Percentiles rank a stretch among this genome's conserved stretches.
Conservation (phyloP, 2,888 invertebrate species). For the Sussaba pulchella region DNA sequence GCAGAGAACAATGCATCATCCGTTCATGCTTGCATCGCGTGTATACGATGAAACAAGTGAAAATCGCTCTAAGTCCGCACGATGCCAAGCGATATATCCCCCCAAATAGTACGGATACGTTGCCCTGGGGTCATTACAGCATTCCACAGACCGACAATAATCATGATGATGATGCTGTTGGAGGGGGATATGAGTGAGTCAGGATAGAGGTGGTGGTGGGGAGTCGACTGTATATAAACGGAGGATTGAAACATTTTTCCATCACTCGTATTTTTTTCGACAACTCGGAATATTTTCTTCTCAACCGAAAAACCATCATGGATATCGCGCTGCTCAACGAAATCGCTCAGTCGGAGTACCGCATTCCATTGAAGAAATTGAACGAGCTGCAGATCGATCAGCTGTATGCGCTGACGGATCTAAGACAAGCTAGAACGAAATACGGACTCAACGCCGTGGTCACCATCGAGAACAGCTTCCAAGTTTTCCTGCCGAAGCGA, state of each 20-base stretch:
- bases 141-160: too few species aligned
- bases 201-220: not conserved
- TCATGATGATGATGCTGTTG: too few species aligned
- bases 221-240: not conserved
- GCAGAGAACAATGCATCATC: too few species aligned
- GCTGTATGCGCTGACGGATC: conserved; percentile 10
- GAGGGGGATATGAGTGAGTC: too few species aligned
- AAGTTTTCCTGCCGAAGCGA: conserved; percentile 39
- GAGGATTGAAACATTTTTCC: too few species aligned
- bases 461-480: conserved; percentile 5
- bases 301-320: conserved; percentile 6
- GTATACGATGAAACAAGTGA: too few species aligned
- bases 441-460: conserved; percentile 21
- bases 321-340: conserved; percentile 39
- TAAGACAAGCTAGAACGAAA: conserved; percentile 38
- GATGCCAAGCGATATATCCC: too few species aligned
- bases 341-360: conserved; percentile 43
- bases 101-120: too few species aligned
- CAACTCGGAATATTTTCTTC: not conserved
- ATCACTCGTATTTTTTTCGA: not conserved
- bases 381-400: conserved; percentile 5
- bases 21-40: too few species aligned
- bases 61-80: too few species aligned
- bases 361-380: conserved; percentile 38
- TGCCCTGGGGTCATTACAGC: too few species aligned